Evolutionary conservation across 1,140 invertebrate genomes (phyloP).

Genomic region (Neoseiulus cucumeris): DNA sequence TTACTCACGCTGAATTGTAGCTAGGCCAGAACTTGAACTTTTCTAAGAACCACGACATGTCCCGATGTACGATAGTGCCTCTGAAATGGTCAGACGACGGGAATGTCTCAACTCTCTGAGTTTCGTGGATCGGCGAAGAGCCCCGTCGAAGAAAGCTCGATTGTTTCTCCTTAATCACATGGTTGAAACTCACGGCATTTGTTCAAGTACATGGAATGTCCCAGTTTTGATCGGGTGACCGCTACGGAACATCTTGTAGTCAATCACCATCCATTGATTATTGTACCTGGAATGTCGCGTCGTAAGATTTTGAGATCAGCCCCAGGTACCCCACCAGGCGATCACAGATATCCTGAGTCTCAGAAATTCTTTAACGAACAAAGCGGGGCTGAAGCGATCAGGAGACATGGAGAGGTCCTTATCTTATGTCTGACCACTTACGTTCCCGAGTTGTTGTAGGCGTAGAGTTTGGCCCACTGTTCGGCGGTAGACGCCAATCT

Average conservation of each 20-base stretch:
- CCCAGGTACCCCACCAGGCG: too few relatives aligned
- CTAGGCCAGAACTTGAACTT: slow-evolving; percentile 49
- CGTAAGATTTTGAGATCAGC: not conserved
- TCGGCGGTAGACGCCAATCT: slow-evolving; percentile 45
- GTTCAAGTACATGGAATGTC: slow-evolving; percentile 56
- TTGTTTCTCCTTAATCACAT: not conserved
- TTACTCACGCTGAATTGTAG: slow-evolving; percentile 50
- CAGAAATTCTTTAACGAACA: too few relatives aligned
- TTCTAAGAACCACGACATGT: slow-evolving; percentile 44
- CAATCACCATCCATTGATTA: slow-evolving; percentile 69
- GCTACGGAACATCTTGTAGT: slow-evolving; percentile 42
- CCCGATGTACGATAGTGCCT: slow-evolving; percentile 29
- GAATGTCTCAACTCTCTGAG: not conserved
- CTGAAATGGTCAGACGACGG: too few relatives aligned
- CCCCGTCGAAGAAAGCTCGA: too few relatives aligned
- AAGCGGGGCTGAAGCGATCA: too few relatives aligned
- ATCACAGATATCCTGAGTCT: too few relatives aligned
- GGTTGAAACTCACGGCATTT: slow-evolving; percentile 42
- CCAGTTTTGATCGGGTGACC: slow-evolving; percentile 31
- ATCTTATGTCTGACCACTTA: too few relatives aligned
- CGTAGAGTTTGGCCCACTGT: slow-evolving; percentile 43
- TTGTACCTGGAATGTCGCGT: slow-evolving; percentile 35
- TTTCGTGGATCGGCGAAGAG: too few relatives aligned
- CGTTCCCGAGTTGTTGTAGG: slow-evolving; percentile 50
- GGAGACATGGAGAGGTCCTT: too few relatives aligned